These are phyloP conservation scores for Cyphomyrus discorhynchus DNA, from an alignment of 2,113 vertebrate species.

Conservation along the genomic window DNA sequence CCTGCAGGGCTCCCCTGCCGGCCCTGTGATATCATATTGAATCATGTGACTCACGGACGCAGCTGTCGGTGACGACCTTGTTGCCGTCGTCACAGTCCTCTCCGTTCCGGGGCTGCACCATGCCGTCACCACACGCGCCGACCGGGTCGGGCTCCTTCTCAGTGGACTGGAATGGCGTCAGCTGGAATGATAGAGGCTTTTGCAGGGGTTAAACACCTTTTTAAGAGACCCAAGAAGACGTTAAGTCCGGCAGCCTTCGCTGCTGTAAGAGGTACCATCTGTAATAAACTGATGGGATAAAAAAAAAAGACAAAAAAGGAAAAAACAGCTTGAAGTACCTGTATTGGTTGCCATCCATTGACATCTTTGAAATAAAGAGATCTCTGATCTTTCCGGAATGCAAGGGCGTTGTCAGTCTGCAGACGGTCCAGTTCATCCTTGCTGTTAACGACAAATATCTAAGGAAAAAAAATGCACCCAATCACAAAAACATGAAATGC, in stretches of 20 bases:
- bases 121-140: slow-evolving; percentile 73
- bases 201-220: background rate
- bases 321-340: slow-evolving; percentile 54
- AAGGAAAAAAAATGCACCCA: background rate
- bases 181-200: slow-evolving; percentile 51
- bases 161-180: slow-evolving; percentile 64
- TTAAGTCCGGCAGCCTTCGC: background rate
- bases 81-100: slow-evolving; percentile 91
- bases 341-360: slow-evolving; percentile 82
- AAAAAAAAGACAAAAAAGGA: background rate
- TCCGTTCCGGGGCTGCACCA: slow-evolving; percentile 67
- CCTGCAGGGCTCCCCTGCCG: background rate
- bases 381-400: slow-evolving; percentile 81
- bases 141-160: slow-evolving; percentile 51
- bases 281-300: background rate
- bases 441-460: slow-evolving; percentile 89
- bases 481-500: background rate
- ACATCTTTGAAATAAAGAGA: slow-evolving; percentile 85
- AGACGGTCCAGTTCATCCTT: slow-evolving; percentile 74
- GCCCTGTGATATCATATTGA: background rate
- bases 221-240: background rate
- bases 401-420: slow-evolving; percentile 71
- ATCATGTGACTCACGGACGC: slow-evolving; percentile 70
- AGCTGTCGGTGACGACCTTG: slow-evolving; percentile 64
- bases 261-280: background rate